Base-by-base conservation (phyloP, 2,888 invertebrate genomes). In the Ischnus inquisitorius region DNA sequence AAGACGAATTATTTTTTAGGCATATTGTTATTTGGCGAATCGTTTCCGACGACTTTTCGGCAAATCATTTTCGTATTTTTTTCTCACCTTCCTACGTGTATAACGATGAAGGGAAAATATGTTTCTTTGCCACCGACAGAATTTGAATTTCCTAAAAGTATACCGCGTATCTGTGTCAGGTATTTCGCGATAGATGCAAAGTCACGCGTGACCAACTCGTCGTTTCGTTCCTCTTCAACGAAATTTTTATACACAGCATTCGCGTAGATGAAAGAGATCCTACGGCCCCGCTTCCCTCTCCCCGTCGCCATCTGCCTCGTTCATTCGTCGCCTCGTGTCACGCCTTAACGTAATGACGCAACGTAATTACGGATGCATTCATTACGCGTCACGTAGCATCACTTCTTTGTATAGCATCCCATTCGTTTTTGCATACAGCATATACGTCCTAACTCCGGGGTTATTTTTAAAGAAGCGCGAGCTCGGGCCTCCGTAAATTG, bases 311-410 rank as follows among this genome's bases (percentile, higher is more conserved):
- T 34, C 34, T 8, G n/a, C 71, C 54, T 62, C 48, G 64, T 62
- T 48, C 43, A 48, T 65, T 48, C 57, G 19, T 43, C 19, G 48
- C 51, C 19, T 71, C 57, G 25, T 41, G 72, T 82, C 64, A 67
- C 75, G 81, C 79, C 65, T 76, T 83, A 85, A 82, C 85, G 86
- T 87, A 87, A 88, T 87, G 75, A 86, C 85, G 79, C 75, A 84
- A 69, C 82, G 85, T 88, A 82, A 89, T 89, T 87, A 87, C 79
- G 80, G 79, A 64, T 77, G 76, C 85, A 84, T 89, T 88, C 87
- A 89, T 89, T 87, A 86, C 85, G 68, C 86, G 83, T 86, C 82
- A 86, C 81, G 84, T 84, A 79, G 69, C 80, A 76, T 71, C 82
- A 84, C 85, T 86, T 81, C 41, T 80, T 19, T 72, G 62, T 57